Conservation (phyloP, 2,113 vertebrate genomes). For the Nothocercus julius region DNA sequence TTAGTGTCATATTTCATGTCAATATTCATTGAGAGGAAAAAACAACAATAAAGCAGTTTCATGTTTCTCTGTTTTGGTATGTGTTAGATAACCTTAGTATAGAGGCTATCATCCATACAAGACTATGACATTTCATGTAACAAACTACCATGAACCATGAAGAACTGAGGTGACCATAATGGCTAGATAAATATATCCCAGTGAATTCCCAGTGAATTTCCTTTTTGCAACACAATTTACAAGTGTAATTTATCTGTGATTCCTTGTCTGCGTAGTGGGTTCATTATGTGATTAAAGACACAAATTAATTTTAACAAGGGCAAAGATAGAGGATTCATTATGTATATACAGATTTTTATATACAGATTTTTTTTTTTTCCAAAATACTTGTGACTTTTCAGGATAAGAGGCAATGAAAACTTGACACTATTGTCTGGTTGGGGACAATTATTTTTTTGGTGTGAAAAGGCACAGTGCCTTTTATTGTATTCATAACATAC, state of each 20-base stretch:
- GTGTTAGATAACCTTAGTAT: not conserved
- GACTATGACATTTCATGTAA: not conserved
- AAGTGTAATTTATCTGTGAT: not conserved
- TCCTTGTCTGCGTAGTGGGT: accelerated
- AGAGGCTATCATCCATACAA: not conserved
- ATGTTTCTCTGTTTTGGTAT: not conserved
- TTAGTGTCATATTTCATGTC: not conserved
- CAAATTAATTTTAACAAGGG: not conserved
- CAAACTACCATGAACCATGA: not conserved
- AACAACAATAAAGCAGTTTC: not conserved
- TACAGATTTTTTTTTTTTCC: not conserved
- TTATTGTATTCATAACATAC: not conserved
- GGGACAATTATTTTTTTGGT: not conserved
- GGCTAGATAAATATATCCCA: not conserved
- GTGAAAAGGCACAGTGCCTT: not conserved
- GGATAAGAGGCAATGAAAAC: not conserved
- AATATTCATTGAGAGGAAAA: not conserved
- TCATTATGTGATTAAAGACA: not conserved
- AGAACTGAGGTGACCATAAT: not conserved
- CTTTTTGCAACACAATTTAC: not conserved
- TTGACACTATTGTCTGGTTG: not conserved
- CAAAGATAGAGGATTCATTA: not conserved
- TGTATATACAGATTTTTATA: not conserved
- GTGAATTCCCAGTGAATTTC: not conserved
- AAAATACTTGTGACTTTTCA: not conserved